Base-by-base conservation (phyloP, 1,140 invertebrate genomes). In the Diabrotica virgifera region DNA sequence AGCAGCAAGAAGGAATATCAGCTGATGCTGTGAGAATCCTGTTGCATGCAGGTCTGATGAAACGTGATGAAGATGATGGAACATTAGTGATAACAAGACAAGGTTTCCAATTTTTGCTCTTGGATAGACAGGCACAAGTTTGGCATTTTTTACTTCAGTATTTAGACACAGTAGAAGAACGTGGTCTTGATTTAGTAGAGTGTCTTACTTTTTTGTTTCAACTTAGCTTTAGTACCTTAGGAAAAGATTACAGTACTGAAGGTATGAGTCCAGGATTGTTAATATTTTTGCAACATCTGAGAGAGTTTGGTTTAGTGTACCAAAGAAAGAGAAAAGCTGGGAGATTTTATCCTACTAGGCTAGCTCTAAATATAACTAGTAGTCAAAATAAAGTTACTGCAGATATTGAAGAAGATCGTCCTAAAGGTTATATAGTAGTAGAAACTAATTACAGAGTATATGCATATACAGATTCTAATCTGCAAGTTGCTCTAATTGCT, bases 131-230 rank as follows among this genome's bases (percentile, higher is more conserved):
- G 46, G 90, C 92, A 51, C 95, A 97, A 85, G 88, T 99, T 76
- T 99, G 96, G 97, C 92, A 95, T 78, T 98, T 98, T 81, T 90
- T 98, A 75, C 85, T 97, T 4, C 94, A 98, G 77, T 98, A 98
- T 80, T 81, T 99, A 63, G 93, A 97, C 71, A 96, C 94, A 9
- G 90, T 95, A 10, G 90, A 95, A 80, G 85, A 88, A 69, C 83
- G 92, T 70, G 92, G 90, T 10, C 82, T 96, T 57, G 89, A 92
- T 77, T 83, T 97, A 6, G 92, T 93, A 0, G 94, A 96, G 77
- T 98, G 94, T 80, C 83, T 98, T 9, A 91, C 92, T 11, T 97
- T 98, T 80, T 79, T 99, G 6, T 98, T 98, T 78, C 94, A 97
- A 85, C 84, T 98, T 54, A 97, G 94, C 80, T 98, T 98, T 80